Conservation (phyloP, 2,888 invertebrate species). For the Stenolophus ochropezus region DNA sequence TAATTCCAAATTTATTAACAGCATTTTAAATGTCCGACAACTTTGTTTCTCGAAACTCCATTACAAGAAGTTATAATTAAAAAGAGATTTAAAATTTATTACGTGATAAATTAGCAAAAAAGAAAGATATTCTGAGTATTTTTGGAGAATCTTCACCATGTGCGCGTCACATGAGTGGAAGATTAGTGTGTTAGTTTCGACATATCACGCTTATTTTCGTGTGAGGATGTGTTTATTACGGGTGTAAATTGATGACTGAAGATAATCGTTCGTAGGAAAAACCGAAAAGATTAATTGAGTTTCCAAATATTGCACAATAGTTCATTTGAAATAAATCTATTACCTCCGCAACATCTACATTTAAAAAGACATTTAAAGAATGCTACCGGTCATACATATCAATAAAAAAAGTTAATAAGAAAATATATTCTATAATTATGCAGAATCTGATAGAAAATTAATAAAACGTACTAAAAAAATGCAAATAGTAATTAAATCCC, state of each 20-base stretch:
- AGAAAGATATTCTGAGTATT: neutral
- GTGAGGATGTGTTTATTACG: neutral
- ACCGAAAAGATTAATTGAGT: neutral
- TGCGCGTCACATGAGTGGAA: neutral
- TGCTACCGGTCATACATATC: too few species aligned
- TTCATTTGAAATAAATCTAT: neutral
- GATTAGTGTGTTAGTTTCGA: neutral
- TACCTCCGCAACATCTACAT: neutral
- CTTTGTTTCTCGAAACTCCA: constrained; percentile 5
- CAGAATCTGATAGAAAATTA: too few species aligned
- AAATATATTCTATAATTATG: too few species aligned
- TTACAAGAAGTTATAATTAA: constrained; percentile 21
- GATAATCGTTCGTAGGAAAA: neutral
- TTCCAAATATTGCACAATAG: neutral
- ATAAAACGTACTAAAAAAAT: too few species aligned
- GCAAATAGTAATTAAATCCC: too few species aligned
- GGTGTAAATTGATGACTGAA: neutral
- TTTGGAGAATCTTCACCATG: neutral
- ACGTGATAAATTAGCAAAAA: constrained; percentile 7
- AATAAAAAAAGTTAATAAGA: too few species aligned
- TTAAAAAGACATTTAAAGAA: too few species aligned
- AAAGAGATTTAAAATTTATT: constrained; percentile 11
- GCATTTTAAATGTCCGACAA: constrained; percentile 2
- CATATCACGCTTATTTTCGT: neutral
- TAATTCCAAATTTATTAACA: constrained; percentile 2